Evolutionary conservation across 2,797 vertebrate species (phyloP).

Genomic region (Cyclura pinguis): DNA sequence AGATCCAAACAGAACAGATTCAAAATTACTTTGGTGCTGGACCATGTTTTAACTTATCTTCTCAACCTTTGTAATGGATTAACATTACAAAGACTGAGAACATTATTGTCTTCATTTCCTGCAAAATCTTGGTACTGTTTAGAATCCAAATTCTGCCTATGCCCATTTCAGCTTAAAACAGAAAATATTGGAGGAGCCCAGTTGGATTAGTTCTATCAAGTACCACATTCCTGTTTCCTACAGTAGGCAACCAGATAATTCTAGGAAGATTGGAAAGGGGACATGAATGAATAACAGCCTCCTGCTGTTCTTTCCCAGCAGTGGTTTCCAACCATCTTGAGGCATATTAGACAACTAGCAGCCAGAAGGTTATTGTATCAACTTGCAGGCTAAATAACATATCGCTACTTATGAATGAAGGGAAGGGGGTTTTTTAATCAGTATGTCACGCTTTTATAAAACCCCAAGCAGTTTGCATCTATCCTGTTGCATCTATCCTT

Average conservation of each 20-base stretch:
- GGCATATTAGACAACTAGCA: constrained; percentile 13
- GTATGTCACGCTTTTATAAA: neutral
- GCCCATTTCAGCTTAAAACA: neutral
- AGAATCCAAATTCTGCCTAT: neutral
- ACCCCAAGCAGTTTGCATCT: neutral
- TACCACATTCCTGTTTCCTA: neutral
- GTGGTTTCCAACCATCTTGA: neutral
- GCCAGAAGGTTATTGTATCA: rapidly evolving
- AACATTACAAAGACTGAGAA: neutral
- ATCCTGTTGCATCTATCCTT: neutral
- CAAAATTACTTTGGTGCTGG: neutral
- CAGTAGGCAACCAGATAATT: neutral
- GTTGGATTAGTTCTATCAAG: neutral
- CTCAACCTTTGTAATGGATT: neutral
- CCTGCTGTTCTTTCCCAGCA: neutral
- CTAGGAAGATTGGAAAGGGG: neutral
- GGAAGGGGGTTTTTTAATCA: neutral
- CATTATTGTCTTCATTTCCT: neutral
- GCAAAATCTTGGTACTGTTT: neutral
- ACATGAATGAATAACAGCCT: neutral
- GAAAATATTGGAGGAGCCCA: neutral
- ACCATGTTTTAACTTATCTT: neutral
- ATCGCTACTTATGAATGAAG: neutral
- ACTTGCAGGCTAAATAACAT: neutral
- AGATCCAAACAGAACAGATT: neutral